Percentiles rank a stretch among this genome's conserved stretches.
phyloP scores from a whole-genome alignment of 2,797 vertebrate genomes.

The Microctenopoma lineatum region DNA sequence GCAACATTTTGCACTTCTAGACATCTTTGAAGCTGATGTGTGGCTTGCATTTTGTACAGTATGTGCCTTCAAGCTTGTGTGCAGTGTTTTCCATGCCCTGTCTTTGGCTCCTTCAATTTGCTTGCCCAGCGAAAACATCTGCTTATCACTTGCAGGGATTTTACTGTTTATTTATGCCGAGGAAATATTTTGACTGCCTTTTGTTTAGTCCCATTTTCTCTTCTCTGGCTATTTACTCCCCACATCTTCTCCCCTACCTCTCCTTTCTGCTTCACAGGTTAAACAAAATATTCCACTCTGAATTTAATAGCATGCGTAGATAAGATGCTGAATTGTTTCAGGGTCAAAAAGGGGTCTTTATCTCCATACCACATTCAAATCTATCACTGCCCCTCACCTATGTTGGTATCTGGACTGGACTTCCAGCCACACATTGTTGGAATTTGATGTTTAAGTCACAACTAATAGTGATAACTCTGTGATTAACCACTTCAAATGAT shows the following conservation, averaged over 20 bases:
- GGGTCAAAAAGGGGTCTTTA: slow-evolving; percentile 27
- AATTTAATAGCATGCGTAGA: slow-evolving; percentile 30
- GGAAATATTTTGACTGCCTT: slow-evolving; percentile 44
- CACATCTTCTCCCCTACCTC: not conserved
- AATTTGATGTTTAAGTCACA: slow-evolving; percentile 17
- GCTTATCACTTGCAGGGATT: slow-evolving; percentile 37
- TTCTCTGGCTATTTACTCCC: slow-evolving; percentile 32
- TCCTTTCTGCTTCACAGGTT: slow-evolving; percentile 40
- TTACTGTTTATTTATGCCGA: slow-evolving; percentile 52
- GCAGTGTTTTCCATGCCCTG: slow-evolving; percentile 19
- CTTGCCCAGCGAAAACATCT: slow-evolving; percentile 46
- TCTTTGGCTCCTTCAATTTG: slow-evolving; percentile 48
- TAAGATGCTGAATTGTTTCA: slow-evolving; percentile 27
- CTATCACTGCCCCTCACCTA: not conserved
- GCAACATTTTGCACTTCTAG: not conserved
- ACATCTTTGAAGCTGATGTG: slow-evolving; percentile 6
- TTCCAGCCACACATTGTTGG: not conserved
- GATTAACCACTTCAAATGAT: no score
- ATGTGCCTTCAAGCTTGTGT: slow-evolving; percentile 25
- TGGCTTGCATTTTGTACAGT: slow-evolving; percentile 24
- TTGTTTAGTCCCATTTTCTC: slow-evolving; percentile 34
- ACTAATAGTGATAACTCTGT: no score
- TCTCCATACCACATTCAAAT: slow-evolving; percentile 28
- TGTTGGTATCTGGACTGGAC: not conserved
- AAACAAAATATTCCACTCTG: slow-evolving; percentile 29